Evolutionary conservation across 1,140 invertebrate species (phyloP).

Genomic region (Homalodisca vitripennis): DNA sequence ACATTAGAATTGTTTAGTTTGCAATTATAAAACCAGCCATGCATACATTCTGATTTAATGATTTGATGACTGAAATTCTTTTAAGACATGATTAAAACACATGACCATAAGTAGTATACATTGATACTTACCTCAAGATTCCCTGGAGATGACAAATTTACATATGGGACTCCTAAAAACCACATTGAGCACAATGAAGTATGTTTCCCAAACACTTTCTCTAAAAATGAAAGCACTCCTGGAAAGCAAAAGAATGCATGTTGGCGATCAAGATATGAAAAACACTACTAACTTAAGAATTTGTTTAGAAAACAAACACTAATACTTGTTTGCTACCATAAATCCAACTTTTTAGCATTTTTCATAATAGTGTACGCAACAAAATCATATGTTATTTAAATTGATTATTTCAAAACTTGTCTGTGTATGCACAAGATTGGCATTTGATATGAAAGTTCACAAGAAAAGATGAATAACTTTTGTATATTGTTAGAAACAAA

Average conservation of each 20-base stretch:
- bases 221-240: not conserved
- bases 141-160: not conserved
- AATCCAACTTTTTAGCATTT: no score
- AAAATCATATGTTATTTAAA: no score
- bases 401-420: no score
- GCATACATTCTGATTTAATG: not conserved
- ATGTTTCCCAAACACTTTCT: not conserved
- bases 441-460: no score
- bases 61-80: not conserved
- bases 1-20: not conserved
- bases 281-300: no score
- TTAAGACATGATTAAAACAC: not conserved
- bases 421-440: no score
- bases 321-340: no score
- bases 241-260: no score
- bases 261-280: no score
- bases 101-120: not conserved
- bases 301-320: no score
- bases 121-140: constrained; percentile 13
- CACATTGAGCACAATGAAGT: constrained; percentile 1
- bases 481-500: not conserved
- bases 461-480: not conserved
- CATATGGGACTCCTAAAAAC: not conserved
- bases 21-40: not conserved
- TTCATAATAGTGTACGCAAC: no score